Evolutionary conservation across 2,888 invertebrate species (phyloP).

Genomic region (Ptycholaimellus sp.): DNA sequence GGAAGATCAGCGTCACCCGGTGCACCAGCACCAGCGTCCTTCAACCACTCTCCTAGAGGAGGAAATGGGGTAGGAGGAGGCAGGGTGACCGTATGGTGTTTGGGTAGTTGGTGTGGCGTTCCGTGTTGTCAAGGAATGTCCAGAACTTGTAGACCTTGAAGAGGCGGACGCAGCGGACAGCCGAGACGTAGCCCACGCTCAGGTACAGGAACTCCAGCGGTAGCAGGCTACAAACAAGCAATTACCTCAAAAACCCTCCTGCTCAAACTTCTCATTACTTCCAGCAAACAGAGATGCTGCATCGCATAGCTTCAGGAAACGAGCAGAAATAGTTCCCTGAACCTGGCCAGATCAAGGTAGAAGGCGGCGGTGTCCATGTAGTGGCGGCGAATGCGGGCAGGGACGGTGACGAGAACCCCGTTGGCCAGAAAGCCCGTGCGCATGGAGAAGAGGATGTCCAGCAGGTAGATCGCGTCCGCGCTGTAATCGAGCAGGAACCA

Average conservation of each 20-base stretch:
- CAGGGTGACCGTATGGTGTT: conserved; percentile 43
- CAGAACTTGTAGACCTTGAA: conserved; percentile 93
- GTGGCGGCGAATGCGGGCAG: neutral
- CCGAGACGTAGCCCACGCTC: conserved; percentile 77
- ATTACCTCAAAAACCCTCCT: conserved; percentile 95
- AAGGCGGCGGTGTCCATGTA: conserved; percentile 29
- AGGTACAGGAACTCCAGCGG: conserved; percentile 92
- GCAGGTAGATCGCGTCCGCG: conserved; percentile 77
- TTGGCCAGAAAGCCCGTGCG: conserved; percentile 73
- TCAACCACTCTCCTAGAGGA: conserved; percentile 7
- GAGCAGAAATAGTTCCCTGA: too few species aligned
- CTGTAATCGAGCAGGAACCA: conserved; percentile 95
- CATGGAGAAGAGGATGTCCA: conserved; percentile 89
- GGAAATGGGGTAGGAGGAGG: neutral
- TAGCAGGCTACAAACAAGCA: conserved; percentile 81
- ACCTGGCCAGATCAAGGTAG: neutral
- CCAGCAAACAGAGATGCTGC: too few species aligned
- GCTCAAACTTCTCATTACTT: too few species aligned
- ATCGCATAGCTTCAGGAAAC: too few species aligned
- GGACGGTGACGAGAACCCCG: neutral
- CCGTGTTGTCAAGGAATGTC: conserved; percentile 38
- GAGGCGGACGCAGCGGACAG: conserved; percentile 73
- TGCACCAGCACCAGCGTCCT: conserved; percentile 34
- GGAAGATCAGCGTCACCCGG: conserved; percentile 88
- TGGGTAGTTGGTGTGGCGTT: conserved; percentile 92